phyloP scores from a whole-genome alignment of 30 jellyfish, hydroid and myxozoan genomes.

The Mastigias papua region DNA sequence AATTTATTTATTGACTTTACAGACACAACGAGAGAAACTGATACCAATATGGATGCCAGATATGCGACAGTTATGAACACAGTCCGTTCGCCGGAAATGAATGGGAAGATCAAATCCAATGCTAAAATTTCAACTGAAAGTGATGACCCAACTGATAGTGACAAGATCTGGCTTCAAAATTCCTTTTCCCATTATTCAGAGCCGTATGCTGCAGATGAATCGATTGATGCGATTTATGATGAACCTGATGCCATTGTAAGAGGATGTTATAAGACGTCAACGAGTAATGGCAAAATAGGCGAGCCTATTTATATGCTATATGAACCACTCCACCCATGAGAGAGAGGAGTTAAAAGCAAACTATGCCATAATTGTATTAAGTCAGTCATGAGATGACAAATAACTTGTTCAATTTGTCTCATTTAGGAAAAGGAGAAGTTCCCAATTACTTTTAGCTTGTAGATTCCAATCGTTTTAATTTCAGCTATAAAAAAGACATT shows the following conservation, averaged over 20 bases:
- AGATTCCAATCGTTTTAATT: no score
- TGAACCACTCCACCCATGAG: slow-evolving; percentile 18
- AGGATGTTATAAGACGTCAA: not conserved
- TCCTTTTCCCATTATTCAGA: not conserved
- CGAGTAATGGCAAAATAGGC: not conserved
- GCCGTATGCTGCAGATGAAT: not conserved
- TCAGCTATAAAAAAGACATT: no score
- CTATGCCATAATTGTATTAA: no score
- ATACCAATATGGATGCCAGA: no score
- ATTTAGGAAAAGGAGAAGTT: no score
- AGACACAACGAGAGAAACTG: no score
- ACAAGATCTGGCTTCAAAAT: not conserved
- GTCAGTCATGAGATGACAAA: no score
- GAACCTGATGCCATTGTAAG: not conserved
- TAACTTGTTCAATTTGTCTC: no score
- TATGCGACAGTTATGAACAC: no score
- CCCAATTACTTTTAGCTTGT: no score
- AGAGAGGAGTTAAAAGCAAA: no score
- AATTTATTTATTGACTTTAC: no score
- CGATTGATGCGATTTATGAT: slow-evolving; percentile 5
- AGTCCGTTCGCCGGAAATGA: not conserved
- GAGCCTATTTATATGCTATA: slow-evolving; percentile 51
- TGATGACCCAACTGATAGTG: not conserved
- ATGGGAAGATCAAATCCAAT: not conserved
- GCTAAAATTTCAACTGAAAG: not conserved